Conservation (phyloP, 2,113 vertebrate species). For the Neomonachus schauinslandi region DNA sequence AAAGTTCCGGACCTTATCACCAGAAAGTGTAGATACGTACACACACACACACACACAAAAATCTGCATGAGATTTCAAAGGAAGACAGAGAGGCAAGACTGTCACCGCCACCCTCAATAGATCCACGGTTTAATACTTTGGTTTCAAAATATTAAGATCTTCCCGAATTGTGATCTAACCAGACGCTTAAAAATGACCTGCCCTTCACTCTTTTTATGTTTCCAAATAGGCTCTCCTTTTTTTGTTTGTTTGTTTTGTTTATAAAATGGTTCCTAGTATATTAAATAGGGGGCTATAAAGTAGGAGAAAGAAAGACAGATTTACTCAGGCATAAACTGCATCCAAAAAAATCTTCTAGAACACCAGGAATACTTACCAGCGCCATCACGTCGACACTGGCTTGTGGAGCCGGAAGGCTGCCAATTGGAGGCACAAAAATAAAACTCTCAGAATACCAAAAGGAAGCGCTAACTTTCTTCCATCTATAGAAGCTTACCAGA, state of each 20-base stretch:
- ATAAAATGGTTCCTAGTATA: not conserved
- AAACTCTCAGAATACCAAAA: conserved; percentile 72
- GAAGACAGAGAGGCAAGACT: not conserved
- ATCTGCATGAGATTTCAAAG: not conserved
- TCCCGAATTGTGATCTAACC: not conserved
- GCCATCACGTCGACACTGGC: not conserved
- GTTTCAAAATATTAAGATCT: not conserved
- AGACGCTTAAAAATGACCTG: not conserved
- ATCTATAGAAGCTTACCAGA: conserved; percentile 71
- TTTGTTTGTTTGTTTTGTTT: not conserved
- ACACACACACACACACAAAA: not conserved
- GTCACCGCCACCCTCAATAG: not conserved
- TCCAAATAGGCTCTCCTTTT: not conserved
- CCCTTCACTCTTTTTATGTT: not conserved
- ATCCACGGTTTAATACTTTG: not conserved
- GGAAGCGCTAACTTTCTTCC: conserved; percentile 56
- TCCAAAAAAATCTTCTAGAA: not conserved
- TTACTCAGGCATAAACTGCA: not conserved
- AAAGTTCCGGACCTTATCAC: not conserved
- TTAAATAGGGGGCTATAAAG: not conserved
- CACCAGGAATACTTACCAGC: conserved; percentile 32
- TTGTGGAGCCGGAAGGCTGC: not conserved
- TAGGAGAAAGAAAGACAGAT: not conserved
- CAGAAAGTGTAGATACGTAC: not conserved
- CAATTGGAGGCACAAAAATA: conserved; percentile 70